phyloP scores from a whole-genome alignment of 2,888 invertebrate species.

The Rhagonycha fulva region DNA sequence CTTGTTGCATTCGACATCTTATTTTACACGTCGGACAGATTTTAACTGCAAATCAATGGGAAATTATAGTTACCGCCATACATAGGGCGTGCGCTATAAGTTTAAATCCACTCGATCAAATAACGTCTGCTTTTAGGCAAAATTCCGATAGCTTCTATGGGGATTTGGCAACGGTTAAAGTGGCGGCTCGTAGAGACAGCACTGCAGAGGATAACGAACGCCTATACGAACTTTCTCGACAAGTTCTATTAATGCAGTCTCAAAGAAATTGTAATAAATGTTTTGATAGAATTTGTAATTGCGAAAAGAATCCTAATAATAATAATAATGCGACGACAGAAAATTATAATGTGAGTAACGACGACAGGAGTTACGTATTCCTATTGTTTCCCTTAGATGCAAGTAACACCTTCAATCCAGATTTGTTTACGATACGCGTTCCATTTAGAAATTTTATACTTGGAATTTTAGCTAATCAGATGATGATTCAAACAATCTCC shows the following conservation, averaged over 20 bases:
- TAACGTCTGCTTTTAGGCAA: constrained; percentile 88
- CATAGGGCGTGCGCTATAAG: constrained; percentile 86
- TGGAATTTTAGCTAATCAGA: constrained; percentile 89
- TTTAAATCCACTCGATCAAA: constrained; percentile 82
- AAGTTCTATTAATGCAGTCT: constrained; percentile 72
- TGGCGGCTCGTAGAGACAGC: constrained; percentile 88
- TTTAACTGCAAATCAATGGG: constrained; percentile 84
- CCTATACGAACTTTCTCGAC: constrained; percentile 86
- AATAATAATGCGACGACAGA: neutral
- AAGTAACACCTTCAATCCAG: constrained; percentile 71
- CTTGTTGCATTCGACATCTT: constrained; percentile 87
- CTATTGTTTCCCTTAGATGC: constrained; percentile 80
- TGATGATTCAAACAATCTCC: constrained; percentile 88
- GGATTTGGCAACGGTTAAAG: constrained; percentile 89
- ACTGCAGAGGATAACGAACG: constrained; percentile 82
- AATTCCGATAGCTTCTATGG: constrained; percentile 95
- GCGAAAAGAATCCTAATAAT: constrained; percentile 51
- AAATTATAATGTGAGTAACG: constrained; percentile 58
- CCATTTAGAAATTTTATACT: constrained; percentile 87
- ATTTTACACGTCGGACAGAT: constrained; percentile 83
- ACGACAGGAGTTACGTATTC: constrained; percentile 88
- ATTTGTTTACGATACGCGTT: constrained; percentile 79
- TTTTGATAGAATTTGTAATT: constrained; percentile 51
- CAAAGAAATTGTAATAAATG: constrained; percentile 51
- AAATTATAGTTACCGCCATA: constrained; percentile 79